phyloP scores from a whole-genome alignment of 2,113 vertebrate species.

The Castor canadensis region DNA sequence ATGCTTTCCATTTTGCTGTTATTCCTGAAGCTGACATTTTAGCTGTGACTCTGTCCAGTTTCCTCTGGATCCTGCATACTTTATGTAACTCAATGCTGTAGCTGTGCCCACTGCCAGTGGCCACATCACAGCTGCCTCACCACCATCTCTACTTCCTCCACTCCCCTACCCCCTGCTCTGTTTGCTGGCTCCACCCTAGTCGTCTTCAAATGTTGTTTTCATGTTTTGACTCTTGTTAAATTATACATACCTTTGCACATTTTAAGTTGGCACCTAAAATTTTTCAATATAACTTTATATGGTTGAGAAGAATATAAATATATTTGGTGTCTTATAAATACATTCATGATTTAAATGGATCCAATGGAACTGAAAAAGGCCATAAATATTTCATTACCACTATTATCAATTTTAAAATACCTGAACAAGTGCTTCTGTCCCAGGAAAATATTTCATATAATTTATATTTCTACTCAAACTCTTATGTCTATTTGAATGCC shows the following conservation, averaged over 20 bases:
- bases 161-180: background rate
- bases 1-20: background rate
- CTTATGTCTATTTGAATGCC: background rate
- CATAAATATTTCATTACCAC: background rate
- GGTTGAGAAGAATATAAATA: background rate
- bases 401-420: background rate
- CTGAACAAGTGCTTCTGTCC: background rate
- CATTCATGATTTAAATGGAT: background rate
- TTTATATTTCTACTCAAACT: background rate
- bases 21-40: background rate
- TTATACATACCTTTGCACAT: background rate
- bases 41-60: background rate
- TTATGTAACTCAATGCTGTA: rapidly evolving
- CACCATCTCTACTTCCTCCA: too few relatives aligned
- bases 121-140: background rate
- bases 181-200: background rate
- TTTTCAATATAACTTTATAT: background rate
- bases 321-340: background rate
- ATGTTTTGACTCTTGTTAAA: conserved; percentile 4
- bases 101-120: background rate
- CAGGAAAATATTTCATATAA: background rate
- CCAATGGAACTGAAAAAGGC: background rate
- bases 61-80: background rate
- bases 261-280: background rate
- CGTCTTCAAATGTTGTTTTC: background rate